A percentile compares a stretch with the other conserved stretches of the same genome.
phyloP scores from a whole-genome alignment of 1,140 invertebrate genomes.

The Polypedilum vanderplanki region DNA sequence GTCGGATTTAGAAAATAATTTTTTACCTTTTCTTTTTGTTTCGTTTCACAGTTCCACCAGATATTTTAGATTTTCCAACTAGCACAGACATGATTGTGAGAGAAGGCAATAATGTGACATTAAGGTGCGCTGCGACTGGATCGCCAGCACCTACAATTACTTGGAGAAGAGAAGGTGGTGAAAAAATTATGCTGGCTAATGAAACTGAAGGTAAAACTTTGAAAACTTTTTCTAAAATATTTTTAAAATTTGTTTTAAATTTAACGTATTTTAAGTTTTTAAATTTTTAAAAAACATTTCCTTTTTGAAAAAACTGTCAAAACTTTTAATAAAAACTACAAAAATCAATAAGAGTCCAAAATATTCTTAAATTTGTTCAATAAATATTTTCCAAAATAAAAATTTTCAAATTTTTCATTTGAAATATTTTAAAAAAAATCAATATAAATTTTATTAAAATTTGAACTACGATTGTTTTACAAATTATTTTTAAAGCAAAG shows the following conservation, averaged over 20 bases:
- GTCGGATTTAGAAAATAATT: neutral
- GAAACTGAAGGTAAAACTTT: constrained; percentile 50
- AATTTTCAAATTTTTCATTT: too few species aligned
- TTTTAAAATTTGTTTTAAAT: neutral
- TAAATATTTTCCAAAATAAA: too few species aligned
- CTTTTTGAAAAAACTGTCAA: too few species aligned
- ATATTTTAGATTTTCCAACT: constrained; percentile 78
- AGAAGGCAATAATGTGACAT: constrained; percentile 76
- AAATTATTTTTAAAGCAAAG: too few species aligned
- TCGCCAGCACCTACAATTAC: constrained; percentile 76
- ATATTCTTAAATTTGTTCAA: too few species aligned
- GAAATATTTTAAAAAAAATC: too few species aligned
- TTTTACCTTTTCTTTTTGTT: constrained; percentile 32
- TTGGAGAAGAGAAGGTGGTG: constrained; percentile 75
- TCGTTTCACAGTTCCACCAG: constrained; percentile 77
- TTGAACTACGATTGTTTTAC: too few species aligned
- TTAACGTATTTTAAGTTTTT: neutral
- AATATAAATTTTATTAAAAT: too few species aligned
- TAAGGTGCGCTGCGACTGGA: constrained; percentile 77
- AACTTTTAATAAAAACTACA: too few species aligned
- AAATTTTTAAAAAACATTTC: too few species aligned
- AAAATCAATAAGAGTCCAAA: too few species aligned
- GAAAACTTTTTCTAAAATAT: too few species aligned
- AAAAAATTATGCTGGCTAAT: constrained; percentile 51
- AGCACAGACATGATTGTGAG: constrained; percentile 80